Percentiles rank a stretch among this genome's conserved stretches.
Evolutionary conservation across 2,888 invertebrate species (phyloP).

Genomic region (Drosophila siamana): DNA sequence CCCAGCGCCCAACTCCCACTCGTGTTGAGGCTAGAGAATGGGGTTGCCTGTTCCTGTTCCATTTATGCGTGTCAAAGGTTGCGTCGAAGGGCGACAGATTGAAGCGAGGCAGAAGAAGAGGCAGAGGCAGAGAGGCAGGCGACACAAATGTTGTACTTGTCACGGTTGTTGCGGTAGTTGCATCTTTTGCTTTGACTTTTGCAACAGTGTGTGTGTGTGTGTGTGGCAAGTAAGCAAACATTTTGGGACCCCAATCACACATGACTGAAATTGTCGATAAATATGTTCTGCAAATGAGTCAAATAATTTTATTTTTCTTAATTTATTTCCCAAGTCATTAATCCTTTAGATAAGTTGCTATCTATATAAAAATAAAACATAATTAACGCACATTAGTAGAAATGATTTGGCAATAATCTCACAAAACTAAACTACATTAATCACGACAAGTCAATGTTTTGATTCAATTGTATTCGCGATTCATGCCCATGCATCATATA

Average conservation of each 20-base stretch:
- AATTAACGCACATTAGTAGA: slow-evolving; percentile 35
- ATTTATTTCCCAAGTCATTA: slow-evolving; percentile 63
- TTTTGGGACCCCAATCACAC: slow-evolving; percentile 34
- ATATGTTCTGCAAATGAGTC: slow-evolving; percentile 57
- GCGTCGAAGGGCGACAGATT: slow-evolving; percentile 77
- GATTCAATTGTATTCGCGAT: slow-evolving; percentile 10
- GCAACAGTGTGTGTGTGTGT: slow-evolving; percentile 1
- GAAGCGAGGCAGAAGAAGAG: slow-evolving; percentile 45
- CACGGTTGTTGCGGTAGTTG: slow-evolving; percentile 81
- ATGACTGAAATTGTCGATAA: slow-evolving; percentile 41
- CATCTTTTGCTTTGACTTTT: slow-evolving; percentile 62
- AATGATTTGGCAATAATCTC: slow-evolving; percentile 6
- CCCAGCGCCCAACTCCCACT: slow-evolving; percentile 17
- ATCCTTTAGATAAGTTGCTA: slow-evolving; percentile 44
- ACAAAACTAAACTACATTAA: slow-evolving; percentile 25
- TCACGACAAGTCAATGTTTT: slow-evolving; percentile 14
- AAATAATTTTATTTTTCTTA: slow-evolving; percentile 31
- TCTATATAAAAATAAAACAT: slow-evolving; percentile 5
- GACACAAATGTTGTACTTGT: slow-evolving; percentile 82
- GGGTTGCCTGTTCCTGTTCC: slow-evolving; percentile 67
- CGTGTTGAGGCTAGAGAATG: neutral
- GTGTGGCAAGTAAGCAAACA: slow-evolving; percentile 1
- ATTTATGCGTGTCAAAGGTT: slow-evolving; percentile 83
- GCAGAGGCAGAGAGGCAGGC: slow-evolving; percentile 52
- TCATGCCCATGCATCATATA: slow-evolving; percentile 22